Percentiles rank a stretch among this genome's conserved stretches.
These are phyloP conservation scores for Chrosomus eos DNA, from an alignment of 2,797 vertebrate genomes.

Conservation along the genomic window DNA sequence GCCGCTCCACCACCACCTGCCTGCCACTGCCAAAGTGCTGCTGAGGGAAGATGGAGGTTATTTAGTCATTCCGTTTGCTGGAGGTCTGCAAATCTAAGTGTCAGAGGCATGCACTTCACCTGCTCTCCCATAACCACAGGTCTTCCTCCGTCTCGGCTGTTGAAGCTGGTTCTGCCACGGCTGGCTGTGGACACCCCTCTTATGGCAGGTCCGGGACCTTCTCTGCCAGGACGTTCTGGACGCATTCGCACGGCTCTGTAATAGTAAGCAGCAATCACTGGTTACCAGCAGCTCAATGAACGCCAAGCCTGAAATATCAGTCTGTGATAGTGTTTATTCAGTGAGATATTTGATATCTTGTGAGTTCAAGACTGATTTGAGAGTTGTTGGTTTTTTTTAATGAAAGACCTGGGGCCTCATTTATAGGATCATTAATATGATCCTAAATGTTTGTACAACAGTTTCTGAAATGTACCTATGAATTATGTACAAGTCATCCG, in stretches of 20 bases:
- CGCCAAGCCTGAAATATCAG: not conserved
- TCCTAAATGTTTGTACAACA: too few relatives aligned
- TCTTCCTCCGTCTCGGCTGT: constrained; percentile 84
- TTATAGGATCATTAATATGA: not conserved
- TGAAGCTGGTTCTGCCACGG: constrained; percentile 85
- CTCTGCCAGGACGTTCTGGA: constrained; percentile 88
- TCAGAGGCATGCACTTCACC: constrained; percentile 67
- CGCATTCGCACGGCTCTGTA: constrained; percentile 78
- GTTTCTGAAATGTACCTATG: too few relatives aligned
- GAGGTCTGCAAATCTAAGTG: not conserved
- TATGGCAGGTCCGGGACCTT: constrained; percentile 82
- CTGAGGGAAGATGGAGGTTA: constrained; percentile 8
- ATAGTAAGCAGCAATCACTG: not conserved
- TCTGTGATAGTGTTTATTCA: not conserved
- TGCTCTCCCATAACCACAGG: constrained; percentile 85
- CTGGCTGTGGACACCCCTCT: constrained; percentile 83
- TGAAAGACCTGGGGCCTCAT: not conserved
- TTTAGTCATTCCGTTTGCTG: not conserved
- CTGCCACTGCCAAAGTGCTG: constrained; percentile 90
- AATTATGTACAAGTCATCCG: not conserved
- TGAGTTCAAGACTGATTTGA: not conserved
- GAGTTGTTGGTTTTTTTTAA: too few relatives aligned
- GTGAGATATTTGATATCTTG: not conserved
- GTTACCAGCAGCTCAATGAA: not conserved
- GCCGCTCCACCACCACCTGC: constrained; percentile 89